Conservation (phyloP, 2,113 vertebrate genomes). For the Microtus ochrogaster region DNA sequence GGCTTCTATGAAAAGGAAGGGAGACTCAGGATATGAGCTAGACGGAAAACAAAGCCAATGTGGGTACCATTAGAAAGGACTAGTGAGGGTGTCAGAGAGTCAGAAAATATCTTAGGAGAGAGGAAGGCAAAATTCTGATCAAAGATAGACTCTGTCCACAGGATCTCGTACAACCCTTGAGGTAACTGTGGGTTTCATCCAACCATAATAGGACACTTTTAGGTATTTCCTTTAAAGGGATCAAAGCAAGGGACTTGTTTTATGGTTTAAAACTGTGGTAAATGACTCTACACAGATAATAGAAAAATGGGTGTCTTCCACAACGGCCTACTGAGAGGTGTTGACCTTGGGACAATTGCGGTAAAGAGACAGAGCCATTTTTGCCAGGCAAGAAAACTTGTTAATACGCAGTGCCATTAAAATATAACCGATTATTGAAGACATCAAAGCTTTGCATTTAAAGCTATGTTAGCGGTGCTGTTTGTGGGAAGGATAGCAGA, state of each 20-base stretch:
- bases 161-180: not conserved
- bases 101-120: not conserved
- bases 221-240: not conserved
- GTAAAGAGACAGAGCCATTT: not conserved
- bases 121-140: not conserved
- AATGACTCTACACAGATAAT: not conserved
- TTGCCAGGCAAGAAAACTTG: not conserved
- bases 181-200: not conserved
- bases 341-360: not conserved
- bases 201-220: not conserved
- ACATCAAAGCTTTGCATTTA: not conserved
- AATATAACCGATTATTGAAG: not conserved
- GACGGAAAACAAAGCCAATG: not conserved
- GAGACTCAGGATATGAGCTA: not conserved
- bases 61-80: not conserved
- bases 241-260: not conserved
- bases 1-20: not conserved
- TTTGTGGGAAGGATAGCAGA: not conserved
- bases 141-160: not conserved
- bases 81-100: not conserved
- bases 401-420: not conserved
- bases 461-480: not conserved
- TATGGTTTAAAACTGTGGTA: not conserved
- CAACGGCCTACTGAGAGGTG: too few species aligned
- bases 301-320: not conserved